Conservation (phyloP, 2,113 vertebrate species). For the Rhynchomys soricoides region DNA sequence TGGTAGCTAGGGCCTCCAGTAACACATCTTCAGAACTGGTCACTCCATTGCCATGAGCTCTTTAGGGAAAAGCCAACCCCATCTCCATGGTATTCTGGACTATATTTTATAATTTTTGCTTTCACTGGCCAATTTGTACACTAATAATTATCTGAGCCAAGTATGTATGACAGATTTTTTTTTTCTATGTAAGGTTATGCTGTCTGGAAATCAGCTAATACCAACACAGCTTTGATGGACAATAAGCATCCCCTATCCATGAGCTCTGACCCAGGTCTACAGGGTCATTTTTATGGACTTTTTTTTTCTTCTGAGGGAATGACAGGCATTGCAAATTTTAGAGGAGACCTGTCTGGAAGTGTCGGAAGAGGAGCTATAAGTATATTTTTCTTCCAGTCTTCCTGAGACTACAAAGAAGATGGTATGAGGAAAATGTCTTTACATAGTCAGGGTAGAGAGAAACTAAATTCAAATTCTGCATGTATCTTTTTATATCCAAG, state of each 20-base stretch:
- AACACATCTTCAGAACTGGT: neutral
- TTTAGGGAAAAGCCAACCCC: too few relatives aligned
- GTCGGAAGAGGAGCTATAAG: neutral
- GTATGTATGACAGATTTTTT: neutral
- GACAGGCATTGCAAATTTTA: neutral
- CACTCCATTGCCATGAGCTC: neutral
- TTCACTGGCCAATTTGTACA: neutral
- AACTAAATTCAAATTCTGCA: neutral
- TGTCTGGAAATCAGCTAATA: neutral
- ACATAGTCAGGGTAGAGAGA: neutral
- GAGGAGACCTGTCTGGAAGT: neutral
- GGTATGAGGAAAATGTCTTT: neutral
- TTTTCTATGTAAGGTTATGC: neutral
- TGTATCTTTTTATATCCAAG: neutral
- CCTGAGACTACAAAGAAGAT: neutral
- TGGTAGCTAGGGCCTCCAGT: neutral
- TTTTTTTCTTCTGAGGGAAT: neutral
- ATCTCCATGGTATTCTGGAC: neutral
- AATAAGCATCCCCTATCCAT: accelerated
- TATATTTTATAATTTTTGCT: neutral
- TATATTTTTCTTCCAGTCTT: neutral
- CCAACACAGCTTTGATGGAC: neutral
- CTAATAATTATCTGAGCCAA: neutral
- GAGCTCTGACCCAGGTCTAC: neutral
- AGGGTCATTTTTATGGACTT: neutral